Evolutionary conservation across 2,888 invertebrate species (phyloP).

Genomic region (Xestia rhomboidea): DNA sequence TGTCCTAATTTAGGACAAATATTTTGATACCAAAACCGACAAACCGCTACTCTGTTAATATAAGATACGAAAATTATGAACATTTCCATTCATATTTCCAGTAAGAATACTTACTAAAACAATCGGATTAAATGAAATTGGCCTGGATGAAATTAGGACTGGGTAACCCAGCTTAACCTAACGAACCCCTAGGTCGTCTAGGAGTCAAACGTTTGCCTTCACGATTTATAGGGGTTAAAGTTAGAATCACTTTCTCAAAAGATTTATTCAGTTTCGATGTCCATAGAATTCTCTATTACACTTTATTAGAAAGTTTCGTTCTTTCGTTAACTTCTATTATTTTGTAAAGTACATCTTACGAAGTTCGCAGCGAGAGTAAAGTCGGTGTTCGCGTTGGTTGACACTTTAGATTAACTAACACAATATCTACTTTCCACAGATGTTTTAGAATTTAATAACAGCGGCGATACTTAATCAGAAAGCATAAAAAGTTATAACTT

Average conservation of each 20-base stretch:
- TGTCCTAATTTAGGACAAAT: conserved; percentile 52
- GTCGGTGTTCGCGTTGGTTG: conserved; percentile 38
- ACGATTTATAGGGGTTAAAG: conserved; percentile 64
- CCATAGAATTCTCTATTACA: conserved; percentile 60
- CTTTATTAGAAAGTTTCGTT: conserved; percentile 57
- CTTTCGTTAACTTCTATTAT: conserved; percentile 48
- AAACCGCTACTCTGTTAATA: conserved; percentile 38
- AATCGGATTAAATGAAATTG: conserved; percentile 42
- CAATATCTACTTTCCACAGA: conserved; percentile 41
- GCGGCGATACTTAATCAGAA: conserved; percentile 10
- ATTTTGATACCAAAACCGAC: conserved; percentile 49
- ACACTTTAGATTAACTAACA: conserved; percentile 47
- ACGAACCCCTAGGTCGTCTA: conserved; percentile 62
- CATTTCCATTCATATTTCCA: conserved; percentile 45
- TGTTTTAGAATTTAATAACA: conserved; percentile 37
- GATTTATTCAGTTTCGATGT: conserved; percentile 62
- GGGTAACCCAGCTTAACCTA: conserved; percentile 51
- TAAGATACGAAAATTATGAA: conserved; percentile 48
- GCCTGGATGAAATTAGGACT: conserved; percentile 47
- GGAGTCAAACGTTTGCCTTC: conserved; percentile 62
- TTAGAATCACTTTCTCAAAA: conserved; percentile 60
- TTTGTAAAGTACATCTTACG: conserved; percentile 40
- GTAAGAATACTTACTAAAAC: conserved; percentile 35
- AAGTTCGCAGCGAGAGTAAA: conserved; percentile 51
- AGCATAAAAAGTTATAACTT: conserved; percentile 18